These are phyloP conservation scores for Polymixis lichenea DNA, from an alignment of 2,888 invertebrate genomes.

Conservation along the genomic window DNA sequence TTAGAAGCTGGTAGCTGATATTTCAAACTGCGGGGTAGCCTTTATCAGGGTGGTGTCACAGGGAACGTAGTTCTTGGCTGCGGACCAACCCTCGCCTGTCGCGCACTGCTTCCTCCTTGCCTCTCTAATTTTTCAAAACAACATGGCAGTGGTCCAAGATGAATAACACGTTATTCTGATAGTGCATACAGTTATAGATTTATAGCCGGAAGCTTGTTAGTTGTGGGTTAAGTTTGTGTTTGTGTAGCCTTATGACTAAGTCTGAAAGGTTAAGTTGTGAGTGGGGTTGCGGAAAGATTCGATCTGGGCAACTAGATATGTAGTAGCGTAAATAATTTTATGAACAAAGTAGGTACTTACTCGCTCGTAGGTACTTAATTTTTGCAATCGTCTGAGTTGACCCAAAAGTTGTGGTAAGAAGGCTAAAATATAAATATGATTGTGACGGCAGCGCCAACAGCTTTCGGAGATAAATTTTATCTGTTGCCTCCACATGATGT, in stretches of 20 bases:
- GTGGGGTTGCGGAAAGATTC: not conserved
- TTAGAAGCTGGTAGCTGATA: constrained; percentile 64
- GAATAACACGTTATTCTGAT: constrained; percentile 79
- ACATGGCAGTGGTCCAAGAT: constrained; percentile 84
- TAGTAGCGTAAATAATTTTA: not conserved
- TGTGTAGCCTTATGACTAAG: constrained; percentile 1
- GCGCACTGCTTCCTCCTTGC: constrained; percentile 65
- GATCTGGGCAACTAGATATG: not conserved
- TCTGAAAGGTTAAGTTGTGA: not conserved
- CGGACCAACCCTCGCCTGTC: constrained; percentile 76
- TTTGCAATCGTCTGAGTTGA: not conserved
- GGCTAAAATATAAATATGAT: not conserved
- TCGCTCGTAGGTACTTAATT: not conserved
- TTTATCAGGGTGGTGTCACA: constrained; percentile 73
- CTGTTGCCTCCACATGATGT: not conserved
- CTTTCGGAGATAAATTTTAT: not conserved
- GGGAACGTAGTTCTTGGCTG: constrained; percentile 78
- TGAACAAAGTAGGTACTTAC: not conserved
- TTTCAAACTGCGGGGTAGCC: constrained; percentile 66
- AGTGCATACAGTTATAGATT: constrained; percentile 76
- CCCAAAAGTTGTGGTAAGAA: not conserved
- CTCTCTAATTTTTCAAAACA: constrained; percentile 86
- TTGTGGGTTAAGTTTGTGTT: constrained; percentile 46
- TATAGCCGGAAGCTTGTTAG: constrained; percentile 66
- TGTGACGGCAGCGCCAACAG: not conserved